Percentiles rank a stretch among this genome's conserved stretches.
Conservation (phyloP, 2,888 invertebrate genomes). For the Loripinus fragilis region DNA sequence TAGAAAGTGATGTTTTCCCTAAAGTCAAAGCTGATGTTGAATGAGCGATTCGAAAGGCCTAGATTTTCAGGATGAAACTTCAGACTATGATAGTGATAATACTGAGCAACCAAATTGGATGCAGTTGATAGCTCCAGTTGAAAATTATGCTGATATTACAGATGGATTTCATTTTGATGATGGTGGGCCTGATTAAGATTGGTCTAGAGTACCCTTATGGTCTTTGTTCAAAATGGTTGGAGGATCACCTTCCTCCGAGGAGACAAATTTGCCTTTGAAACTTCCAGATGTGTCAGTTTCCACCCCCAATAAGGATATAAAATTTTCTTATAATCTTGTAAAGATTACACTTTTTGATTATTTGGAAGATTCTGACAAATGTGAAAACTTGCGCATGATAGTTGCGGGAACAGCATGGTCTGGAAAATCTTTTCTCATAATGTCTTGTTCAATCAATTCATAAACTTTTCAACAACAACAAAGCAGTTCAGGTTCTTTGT, state of each 20-base stretch:
- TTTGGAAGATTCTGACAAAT: conserved; percentile 12
- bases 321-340: neutral
- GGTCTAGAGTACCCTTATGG: neutral
- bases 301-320: neutral
- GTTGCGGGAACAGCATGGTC: conserved; percentile 58
- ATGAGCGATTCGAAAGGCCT: neutral
- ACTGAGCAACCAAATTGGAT: neutral
- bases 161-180: neutral
- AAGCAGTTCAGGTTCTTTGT: conserved; percentile 57
- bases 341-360: neutral
- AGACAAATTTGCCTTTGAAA: neutral
- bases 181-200: neutral
- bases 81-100: neutral
- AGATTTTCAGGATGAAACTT: neutral
- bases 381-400: conserved; percentile 50
- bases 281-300: neutral
- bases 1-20: neutral
- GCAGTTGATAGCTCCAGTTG: neutral
- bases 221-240: neutral
- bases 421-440: conserved; percentile 55
- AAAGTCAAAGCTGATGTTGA: neutral
- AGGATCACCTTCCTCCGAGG: neutral
- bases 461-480: conserved; percentile 39
- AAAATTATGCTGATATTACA: neutral
- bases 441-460: conserved; percentile 51